Evolutionary conservation across 2,797 vertebrate species (phyloP), one percentile per base, ranked within the genome.

Genomic region (Aplochiton taeniatus): DNA sequence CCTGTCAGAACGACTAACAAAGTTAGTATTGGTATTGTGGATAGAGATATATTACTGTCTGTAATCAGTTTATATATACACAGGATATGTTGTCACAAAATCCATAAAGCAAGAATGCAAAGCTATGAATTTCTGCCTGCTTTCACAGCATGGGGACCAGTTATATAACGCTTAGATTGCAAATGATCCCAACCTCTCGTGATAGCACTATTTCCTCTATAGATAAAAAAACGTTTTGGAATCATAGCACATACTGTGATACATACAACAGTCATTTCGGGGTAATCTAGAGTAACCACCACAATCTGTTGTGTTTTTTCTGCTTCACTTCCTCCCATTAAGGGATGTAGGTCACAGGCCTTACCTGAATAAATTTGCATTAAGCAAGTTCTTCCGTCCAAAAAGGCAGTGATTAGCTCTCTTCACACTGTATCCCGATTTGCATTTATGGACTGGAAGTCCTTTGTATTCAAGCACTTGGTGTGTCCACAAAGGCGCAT

Each of bases 361-460:
- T 47, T 51, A 68, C 13, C 48, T 66, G 58, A 55, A 68, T 47
- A 54, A 43, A 69, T 53, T 54, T 43, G 50, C 59, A 68, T 72
- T 65, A 57, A 47, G 45, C 12, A 8, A 1, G 13, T 64, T 57
- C 42, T 53, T 50, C 46, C 43, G 20, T 5, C 46, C 18, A 50
- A 41, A 47, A 13, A 13, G 17, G 56, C 8, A 11, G 12, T 43
- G 17, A 48, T 49, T 57, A 51, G 31, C 49, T 50, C 45, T 42
- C 42, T 43, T n/a, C 50, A 43, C 11, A 51, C 43, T 4, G 4
- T 47, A 11, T 19, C 48, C 49, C 31, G 1, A 55, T 56, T 61
- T 50, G 8, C 17, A 61, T 63, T 31, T 8, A 44, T 49, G 19
- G 55, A n/a, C 13, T 8, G 18, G n/a, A 16, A n/a, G 50, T 16